Percentiles rank a stretch among this genome's conserved stretches.
Conservation (phyloP, 2,888 invertebrate genomes). For the Xestia sexstrigata region DNA sequence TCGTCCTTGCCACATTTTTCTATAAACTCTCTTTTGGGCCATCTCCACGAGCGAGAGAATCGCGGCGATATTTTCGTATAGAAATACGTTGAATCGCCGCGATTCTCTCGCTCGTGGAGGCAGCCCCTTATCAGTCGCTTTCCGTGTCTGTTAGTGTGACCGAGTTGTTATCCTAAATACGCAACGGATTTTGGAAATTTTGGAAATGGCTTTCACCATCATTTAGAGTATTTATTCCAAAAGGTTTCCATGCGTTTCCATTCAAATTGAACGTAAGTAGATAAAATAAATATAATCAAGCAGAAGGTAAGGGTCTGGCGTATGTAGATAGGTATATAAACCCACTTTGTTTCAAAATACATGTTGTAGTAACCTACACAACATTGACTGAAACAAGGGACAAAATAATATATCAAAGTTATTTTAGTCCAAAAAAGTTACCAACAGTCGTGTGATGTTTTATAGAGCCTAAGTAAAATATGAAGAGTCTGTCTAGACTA, state of each 20-base stretch:
- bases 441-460: background rate
- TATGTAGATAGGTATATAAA: background rate
- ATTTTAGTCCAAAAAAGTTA: background rate
- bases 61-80: too few relatives aligned
- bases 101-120: too few relatives aligned
- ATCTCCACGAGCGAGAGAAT: too few relatives aligned
- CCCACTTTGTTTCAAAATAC: background rate
- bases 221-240: background rate
- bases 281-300: background rate
- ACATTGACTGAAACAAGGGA: background rate
- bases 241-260: background rate
- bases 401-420: slow-evolving; percentile 6
- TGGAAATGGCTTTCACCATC: too few relatives aligned
- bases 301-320: background rate
- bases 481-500: slow-evolving; percentile 26
- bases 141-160: background rate
- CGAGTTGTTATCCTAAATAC: background rate
- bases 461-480: slow-evolving; percentile 17
- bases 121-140: too few relatives aligned
- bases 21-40: too few relatives aligned
- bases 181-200: background rate
- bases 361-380: background rate
- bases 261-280: background rate
- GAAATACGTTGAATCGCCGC: too few relatives aligned
- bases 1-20: too few relatives aligned